Evolutionary conservation across 2,888 invertebrate species (phyloP).

Genomic region (Stratiomys singularior): DNA sequence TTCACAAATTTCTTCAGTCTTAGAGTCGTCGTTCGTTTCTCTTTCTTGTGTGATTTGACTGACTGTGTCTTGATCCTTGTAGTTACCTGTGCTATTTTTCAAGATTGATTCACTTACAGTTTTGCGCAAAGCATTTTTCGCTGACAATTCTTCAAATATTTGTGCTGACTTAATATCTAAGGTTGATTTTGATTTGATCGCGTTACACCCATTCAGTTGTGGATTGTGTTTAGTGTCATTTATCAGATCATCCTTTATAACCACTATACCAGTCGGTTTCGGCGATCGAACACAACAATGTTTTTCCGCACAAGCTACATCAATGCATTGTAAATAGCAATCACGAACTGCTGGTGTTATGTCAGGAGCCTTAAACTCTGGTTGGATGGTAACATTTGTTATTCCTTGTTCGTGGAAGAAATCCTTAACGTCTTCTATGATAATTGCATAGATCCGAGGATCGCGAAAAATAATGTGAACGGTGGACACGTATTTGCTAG

Average conservation of each 20-base stretch:
- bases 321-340: slow-evolving; percentile 66
- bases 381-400: slow-evolving; percentile 85
- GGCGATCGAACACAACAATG: slow-evolving; percentile 63
- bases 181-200: slow-evolving; percentile 22
- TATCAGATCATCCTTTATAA: background rate
- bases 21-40: background rate
- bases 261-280: background rate
- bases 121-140: background rate
- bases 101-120: background rate
- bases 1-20: background rate
- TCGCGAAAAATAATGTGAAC: slow-evolving; percentile 82
- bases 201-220: background rate
- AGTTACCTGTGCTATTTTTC: background rate
- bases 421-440: slow-evolving; percentile 72
- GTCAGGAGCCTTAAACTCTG: slow-evolving; percentile 73
- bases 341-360: slow-evolving; percentile 54
- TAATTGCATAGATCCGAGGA: slow-evolving; percentile 70
- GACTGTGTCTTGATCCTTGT: background rate
- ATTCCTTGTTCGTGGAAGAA: slow-evolving; percentile 86
- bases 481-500: slow-evolving; percentile 82
- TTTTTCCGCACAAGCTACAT: slow-evolving; percentile 62
- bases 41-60: background rate
- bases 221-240: background rate
- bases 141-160: background rate
- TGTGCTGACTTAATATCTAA: background rate